Base-by-base conservation (phyloP, 2,797 vertebrate genomes). In the Lacerta viridis region DNA sequence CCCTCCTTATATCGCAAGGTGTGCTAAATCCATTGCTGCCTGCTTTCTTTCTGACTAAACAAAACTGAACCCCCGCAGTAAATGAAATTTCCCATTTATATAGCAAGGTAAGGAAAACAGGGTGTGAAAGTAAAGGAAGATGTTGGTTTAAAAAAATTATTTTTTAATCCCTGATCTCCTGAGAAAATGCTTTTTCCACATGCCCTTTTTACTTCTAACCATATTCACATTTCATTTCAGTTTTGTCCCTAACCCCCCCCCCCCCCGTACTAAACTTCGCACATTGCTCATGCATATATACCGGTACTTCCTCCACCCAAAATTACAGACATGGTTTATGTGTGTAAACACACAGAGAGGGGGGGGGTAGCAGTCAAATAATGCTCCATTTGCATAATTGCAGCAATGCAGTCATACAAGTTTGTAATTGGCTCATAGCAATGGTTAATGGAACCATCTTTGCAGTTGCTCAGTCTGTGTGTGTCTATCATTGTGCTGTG, bases 401-500 rank as follows among this genome's bases (percentile, higher is more conserved):
- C 8, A 27, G 11, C 29, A 61, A 4, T 20, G 15, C 29, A 59
- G 2, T 29, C 9, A 33, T 72, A 72, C 11, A 36, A 18, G 23
- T 20, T 84, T 72, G 13, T 74, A 80, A 80, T 89, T 80, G 46
- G 7, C 27, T 76, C 59, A 76, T 41, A 59, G 55, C 64, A 68
- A n/a, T 74, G 66, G 23, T 41, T 66, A 72, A 46, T 84, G 83
- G 55, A 72, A 72, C 41, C 15, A 29, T 59, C 78, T 7, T 55
- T 80, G 76, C 39, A 84, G 20, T 80, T 69, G 15, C 17, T 89
- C 50, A 72, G 20, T 25, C 83, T 43, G 61, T 78, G 13, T 90
- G 84, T 76, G 83, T 3, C 69, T 20, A 39, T 87, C 1, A 3
- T 15, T 71, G 23, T 15, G 6, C 77, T 20, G 68, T 71, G n/a